Percentiles rank a stretch among this genome's conserved stretches.
Evolutionary conservation across 2,797 vertebrate species (phyloP).

Genomic region (Ceryle rudis): DNA sequence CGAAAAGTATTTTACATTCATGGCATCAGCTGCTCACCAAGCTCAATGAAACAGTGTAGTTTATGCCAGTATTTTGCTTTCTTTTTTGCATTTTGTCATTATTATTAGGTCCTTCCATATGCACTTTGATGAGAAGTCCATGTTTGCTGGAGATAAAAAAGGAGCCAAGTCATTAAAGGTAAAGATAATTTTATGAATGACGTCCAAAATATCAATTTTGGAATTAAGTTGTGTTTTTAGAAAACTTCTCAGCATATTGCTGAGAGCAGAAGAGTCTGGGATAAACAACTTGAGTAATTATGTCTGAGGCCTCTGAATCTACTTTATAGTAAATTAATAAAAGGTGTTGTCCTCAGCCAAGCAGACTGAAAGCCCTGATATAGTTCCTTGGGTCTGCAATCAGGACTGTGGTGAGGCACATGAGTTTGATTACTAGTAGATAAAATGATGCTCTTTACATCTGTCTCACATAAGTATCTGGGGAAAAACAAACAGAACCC

Average conservation of each 20-base stretch:
- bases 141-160: slow-evolving; percentile 93
- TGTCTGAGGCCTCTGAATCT: not conserved
- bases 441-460: not conserved
- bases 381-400: not conserved
- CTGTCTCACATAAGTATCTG: not conserved
- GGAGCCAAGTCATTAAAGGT: slow-evolving; percentile 94
- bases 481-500: not conserved
- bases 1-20: not conserved
- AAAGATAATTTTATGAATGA: not conserved
- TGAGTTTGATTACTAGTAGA: not conserved
- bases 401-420: not conserved
- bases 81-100: not conserved
- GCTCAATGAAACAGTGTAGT: not conserved
- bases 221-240: not conserved
- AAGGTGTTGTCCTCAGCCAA: not conserved
- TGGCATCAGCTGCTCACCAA: not conserved
- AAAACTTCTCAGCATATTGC: not conserved
- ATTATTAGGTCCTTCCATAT: slow-evolving; percentile 89
- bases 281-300: not conserved
- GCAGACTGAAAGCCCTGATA: not conserved
- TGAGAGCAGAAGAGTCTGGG: not conserved
- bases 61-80: not conserved
- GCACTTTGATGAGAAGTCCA: slow-evolving; percentile 98
- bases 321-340: not conserved
- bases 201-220: not conserved